Evolutionary conservation across 92 coral and sea anemone genomes (phyloP), one percentile per base, ranked within the genome.

Genomic region (Paragorgia papillata): DNA sequence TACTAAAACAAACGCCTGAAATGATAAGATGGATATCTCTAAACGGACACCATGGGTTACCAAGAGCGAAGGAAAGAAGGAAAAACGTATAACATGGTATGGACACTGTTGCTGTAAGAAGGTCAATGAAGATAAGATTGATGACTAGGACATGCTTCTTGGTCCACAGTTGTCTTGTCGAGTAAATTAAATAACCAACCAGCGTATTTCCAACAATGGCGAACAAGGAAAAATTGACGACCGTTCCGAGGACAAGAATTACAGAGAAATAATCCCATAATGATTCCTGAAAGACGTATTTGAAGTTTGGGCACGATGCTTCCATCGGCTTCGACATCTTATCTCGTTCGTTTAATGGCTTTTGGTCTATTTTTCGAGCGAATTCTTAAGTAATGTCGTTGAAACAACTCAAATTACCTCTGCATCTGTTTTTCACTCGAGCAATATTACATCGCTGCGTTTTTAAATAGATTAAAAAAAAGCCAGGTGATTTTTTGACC

Each of bases 161-260:
- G 10, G 43, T 24, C 71, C 71, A 64, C 14, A 64, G 30, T 32
- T 64, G 71, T 3, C 71, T 25, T 32, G 71, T 64, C 1, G 71
- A 18, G 30, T 37, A 64, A 64, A 64, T 19, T 28, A 64, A 29
- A 64, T 64, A 40, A n/a, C 51, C 50, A 2, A 64, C 71, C 2
- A 29, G 2, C 1, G 48, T 24, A 40, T 64, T 64, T 14, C 71
- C 71, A 37, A 37, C 29, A 1, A 17, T 28, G n/a, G 71, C 43
- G 8, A 64, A 25, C 9, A 64, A 5, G 19, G 71, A 64, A 28
- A 27, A 64, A 64, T 64, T 64, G 22, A 64, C 20, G 18, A 64
- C 12, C 22, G 32, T 64, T 35, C 19, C 53, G 9, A 35, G 22
- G 0, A 19, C 21, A 2, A 49, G 10, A 35, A 37, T 33, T 30